Conservation (phyloP, 2,797 vertebrate genomes). For the Cirrhinus mrigala region DNA sequence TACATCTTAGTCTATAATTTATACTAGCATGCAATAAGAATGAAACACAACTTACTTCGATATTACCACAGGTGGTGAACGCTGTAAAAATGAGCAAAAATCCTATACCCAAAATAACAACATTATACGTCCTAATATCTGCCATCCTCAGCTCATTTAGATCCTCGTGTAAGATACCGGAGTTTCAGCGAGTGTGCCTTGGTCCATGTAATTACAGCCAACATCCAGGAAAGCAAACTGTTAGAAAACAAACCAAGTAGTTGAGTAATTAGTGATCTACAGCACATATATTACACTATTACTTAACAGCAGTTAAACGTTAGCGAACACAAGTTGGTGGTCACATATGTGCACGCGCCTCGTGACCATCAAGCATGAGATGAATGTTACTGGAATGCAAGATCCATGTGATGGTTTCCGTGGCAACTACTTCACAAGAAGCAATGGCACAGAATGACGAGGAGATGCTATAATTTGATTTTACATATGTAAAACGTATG, state of each 20-base stretch:
- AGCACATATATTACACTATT: background rate
- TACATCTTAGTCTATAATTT: background rate
- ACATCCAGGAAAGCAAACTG: background rate
- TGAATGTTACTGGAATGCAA: constrained; percentile 28
- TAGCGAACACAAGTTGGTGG: background rate
- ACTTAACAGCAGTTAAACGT: background rate
- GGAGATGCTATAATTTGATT: background rate
- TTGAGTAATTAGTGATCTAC: background rate
- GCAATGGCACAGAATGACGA: background rate
- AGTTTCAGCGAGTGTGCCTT: background rate
- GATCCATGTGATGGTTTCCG: constrained; percentile 27
- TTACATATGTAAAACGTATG: background rate
- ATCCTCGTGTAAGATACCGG: background rate
- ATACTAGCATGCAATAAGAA: background rate
- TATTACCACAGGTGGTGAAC: constrained; percentile 84
- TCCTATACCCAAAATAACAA: constrained; percentile 80
- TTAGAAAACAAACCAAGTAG: background rate
- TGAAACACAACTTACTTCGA: constrained; percentile 76
- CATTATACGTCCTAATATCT: constrained; percentile 79
- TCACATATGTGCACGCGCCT: constrained; percentile 28
- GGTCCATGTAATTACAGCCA: constrained; percentile 9
- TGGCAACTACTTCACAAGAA: constrained; percentile 9
- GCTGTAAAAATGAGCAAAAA: constrained; percentile 84
- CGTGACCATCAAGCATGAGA: constrained; percentile 32
- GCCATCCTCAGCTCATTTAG: constrained; percentile 70